phyloP scores from a whole-genome alignment of 2,113 vertebrate genomes.

The Ascaphus truei region DNA sequence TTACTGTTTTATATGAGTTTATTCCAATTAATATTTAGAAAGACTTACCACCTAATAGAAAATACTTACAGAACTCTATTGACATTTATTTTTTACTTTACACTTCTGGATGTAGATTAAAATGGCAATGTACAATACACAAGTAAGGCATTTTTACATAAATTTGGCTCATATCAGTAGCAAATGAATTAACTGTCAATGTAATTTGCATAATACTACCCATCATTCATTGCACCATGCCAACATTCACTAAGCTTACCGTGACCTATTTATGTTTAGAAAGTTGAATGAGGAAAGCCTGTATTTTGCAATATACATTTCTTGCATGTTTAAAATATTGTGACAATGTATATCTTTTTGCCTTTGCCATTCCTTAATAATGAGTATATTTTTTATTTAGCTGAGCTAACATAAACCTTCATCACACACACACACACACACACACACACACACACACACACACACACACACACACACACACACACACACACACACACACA shows the following conservation, averaged over 20 bases:
- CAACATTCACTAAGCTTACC: constrained; percentile 51
- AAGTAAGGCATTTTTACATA: constrained; percentile 9
- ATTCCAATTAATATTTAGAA: constrained; percentile 21
- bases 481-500: too few species aligned
- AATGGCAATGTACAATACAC: constrained; percentile 27
- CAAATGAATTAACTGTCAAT: constrained; percentile 34
- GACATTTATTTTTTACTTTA: constrained; percentile 29
- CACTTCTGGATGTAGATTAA: constrained; percentile 35
- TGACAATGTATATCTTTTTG: too few species aligned
- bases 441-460: too few species aligned
- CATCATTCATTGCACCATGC: constrained; percentile 45
- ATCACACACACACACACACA: too few species aligned
- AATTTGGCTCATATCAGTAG: neutral
- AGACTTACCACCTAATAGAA: too few species aligned
- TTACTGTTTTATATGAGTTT: constrained; percentile 26
- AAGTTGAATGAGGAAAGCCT: neutral
- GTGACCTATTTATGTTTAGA: constrained; percentile 59
- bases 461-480: too few species aligned
- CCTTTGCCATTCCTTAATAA: too few species aligned
- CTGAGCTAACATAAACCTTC: too few species aligned
- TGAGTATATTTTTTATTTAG: too few species aligned
- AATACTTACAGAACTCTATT: neutral
- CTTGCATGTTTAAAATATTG: too few species aligned
- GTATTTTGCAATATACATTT: neutral
- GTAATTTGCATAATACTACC: constrained; percentile 47